phyloP scores from a whole-genome alignment of 92 coral and sea anemone species.

The Bergia sp. region DNA sequence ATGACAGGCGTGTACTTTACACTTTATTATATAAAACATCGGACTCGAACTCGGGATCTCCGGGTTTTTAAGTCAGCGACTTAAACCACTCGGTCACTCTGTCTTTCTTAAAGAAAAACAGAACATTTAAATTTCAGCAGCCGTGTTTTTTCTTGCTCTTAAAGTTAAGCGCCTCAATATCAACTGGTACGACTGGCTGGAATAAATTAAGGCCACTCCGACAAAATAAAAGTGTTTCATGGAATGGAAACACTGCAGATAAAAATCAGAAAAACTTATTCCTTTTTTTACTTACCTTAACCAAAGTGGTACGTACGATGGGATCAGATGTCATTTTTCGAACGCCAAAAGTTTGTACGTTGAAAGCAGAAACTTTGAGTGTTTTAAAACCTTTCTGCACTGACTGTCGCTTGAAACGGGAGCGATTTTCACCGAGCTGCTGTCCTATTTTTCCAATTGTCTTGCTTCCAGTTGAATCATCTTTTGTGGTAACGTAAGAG shows the following conservation, averaged over 20 bases:
- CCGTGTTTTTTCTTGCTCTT: too few relatives aligned
- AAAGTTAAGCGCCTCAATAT: too few relatives aligned
- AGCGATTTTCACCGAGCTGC: not conserved
- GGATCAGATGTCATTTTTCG: slow-evolving; percentile 61
- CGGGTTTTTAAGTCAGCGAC: too few relatives aligned
- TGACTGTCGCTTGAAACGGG: not conserved
- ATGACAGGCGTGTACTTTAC: too few relatives aligned
- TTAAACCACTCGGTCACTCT: too few relatives aligned
- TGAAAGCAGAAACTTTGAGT: slow-evolving; percentile 86
- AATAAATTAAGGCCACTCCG: too few relatives aligned
- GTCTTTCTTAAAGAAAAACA: too few relatives aligned
- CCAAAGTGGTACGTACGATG: slow-evolving; percentile 67
- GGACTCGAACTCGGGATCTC: too few relatives aligned
- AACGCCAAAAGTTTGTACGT: slow-evolving; percentile 72
- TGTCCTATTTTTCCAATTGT: not conserved
- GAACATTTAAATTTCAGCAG: too few relatives aligned
- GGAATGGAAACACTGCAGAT: not conserved
- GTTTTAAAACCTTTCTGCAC: slow-evolving; percentile 22
- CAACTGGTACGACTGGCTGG: too few relatives aligned
- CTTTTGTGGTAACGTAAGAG: not conserved
- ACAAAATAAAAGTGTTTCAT: not conserved
- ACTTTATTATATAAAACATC: too few relatives aligned
- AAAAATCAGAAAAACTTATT: not conserved
- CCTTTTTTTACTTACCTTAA: slow-evolving; percentile 63
- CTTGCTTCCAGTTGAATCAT: not conserved